A percentile compares a stretch with the other conserved stretches of the same genome.
Conservation (phyloP, 2,888 invertebrate species). For the Pimpla rufipes region DNA sequence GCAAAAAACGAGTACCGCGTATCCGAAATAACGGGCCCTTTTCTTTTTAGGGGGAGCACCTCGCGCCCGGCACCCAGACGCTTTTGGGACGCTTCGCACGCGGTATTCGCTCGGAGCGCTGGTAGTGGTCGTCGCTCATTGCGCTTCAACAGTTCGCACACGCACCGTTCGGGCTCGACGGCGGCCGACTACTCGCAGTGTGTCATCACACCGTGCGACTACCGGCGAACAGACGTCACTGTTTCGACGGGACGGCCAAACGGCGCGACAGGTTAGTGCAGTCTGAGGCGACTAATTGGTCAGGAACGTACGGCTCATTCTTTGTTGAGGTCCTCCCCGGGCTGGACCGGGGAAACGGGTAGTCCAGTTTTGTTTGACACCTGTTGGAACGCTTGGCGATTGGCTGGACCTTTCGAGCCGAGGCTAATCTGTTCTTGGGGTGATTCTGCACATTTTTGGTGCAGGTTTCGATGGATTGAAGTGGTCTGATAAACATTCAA, state of each 20-base stretch:
- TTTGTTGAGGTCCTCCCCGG: background rate
- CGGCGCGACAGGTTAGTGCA: constrained; percentile 12
- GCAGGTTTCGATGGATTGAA: no score
- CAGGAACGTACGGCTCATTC: constrained; percentile 5
- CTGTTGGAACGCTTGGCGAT: background rate
- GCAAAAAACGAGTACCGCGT: constrained; percentile 55
- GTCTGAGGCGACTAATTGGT: constrained; percentile 19
- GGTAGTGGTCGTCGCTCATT: constrained; percentile 4
- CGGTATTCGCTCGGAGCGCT: constrained; percentile 44
- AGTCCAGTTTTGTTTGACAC: constrained; percentile 4
- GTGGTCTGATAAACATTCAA: no score
- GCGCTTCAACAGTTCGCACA: constrained; percentile 4
- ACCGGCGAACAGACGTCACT: constrained; percentile 29
- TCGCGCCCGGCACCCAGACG: constrained; percentile 44
- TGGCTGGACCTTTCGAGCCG: background rate
- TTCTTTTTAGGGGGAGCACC: constrained; percentile 53
- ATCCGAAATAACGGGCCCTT: constrained; percentile 65
- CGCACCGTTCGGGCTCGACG: constrained; percentile 24
- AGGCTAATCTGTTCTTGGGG: background rate
- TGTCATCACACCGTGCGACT: constrained; percentile 17
- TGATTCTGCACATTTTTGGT: background rate
- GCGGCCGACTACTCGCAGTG: constrained; percentile 48
- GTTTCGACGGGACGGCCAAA: constrained; percentile 3
- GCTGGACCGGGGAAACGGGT: background rate
- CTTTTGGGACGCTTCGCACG: constrained; percentile 48